Percentiles rank a stretch among this genome's conserved stretches.
phyloP scores from a whole-genome alignment of 1,140 invertebrate genomes.

The Andrena cerasifolii region DNA sequence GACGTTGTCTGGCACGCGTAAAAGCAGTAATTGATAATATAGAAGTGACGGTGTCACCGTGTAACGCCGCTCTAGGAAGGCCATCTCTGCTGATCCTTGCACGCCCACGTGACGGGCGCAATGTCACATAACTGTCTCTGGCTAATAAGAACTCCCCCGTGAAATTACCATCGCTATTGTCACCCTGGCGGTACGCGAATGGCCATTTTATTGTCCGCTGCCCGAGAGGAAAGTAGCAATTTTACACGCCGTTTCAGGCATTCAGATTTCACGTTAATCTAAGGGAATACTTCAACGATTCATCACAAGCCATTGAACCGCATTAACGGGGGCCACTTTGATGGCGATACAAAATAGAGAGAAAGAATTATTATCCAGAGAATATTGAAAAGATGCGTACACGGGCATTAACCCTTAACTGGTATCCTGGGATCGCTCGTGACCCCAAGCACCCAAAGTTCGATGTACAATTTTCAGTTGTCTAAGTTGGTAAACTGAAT shows the following conservation, averaged over 20 bases:
- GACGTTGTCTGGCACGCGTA: constrained; percentile 12
- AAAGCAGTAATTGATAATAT: constrained; percentile 50
- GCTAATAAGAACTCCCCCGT: neutral
- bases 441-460: too few species aligned
- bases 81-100: constrained; percentile 1
- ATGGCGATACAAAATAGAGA: too few species aligned
- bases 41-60: constrained; percentile 3
- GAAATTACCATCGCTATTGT: neutral
- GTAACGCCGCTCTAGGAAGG: neutral
- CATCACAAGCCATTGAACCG: too few species aligned
- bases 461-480: too few species aligned
- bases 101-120: neutral
- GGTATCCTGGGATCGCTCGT: too few species aligned
- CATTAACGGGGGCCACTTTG: constrained; percentile 34
- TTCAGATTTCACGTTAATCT: neutral
- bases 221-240: neutral
- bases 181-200: neutral
- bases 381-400: too few species aligned
- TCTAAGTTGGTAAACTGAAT: too few species aligned
- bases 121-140: neutral
- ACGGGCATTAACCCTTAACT: too few species aligned
- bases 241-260: neutral
- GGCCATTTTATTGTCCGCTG: neutral
- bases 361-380: too few species aligned
- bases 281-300: neutral